Percentiles rank a stretch among this genome's conserved stretches.
Conservation (phyloP, 2,797 vertebrate genomes). For the Pangasius macronema region DNA sequence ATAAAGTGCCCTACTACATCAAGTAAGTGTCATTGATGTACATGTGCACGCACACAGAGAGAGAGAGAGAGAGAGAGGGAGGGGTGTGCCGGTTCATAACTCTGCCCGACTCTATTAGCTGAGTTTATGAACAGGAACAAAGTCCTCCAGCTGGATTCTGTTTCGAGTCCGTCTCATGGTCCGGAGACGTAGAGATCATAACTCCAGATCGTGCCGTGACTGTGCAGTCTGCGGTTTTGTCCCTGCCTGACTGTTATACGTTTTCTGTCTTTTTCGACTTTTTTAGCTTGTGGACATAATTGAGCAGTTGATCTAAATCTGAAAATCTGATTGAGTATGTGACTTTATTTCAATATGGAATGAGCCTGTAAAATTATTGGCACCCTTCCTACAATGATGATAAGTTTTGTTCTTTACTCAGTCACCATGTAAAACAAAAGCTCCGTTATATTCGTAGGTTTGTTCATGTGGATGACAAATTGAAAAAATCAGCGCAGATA, state of each 20-base stretch:
- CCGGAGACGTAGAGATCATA: neutral
- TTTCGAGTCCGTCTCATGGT: neutral
- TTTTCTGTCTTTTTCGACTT: neutral
- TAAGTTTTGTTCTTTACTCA: neutral
- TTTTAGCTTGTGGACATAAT: neutral
- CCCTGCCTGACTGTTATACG: too few species aligned
- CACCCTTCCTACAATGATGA: neutral
- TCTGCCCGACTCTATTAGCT: slow-evolving; percentile 1
- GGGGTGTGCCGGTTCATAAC: neutral
- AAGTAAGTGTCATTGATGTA: slow-evolving; percentile 83
- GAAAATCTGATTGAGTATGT: neutral
- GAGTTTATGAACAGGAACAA: slow-evolving; percentile 29
- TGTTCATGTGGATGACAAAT: neutral
- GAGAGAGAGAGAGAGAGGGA: neutral
- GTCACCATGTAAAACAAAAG: neutral
- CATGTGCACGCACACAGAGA: neutral
- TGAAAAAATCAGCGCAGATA: neutral
- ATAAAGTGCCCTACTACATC: slow-evolving; percentile 99
- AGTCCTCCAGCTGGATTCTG: slow-evolving; percentile 28
- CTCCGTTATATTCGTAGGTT: neutral
- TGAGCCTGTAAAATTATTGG: neutral
- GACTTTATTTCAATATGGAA: neutral
- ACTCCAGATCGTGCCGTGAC: neutral
- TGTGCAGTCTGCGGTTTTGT: neutral
- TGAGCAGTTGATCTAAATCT: neutral